Percentiles rank a stretch among this genome's conserved stretches.
Conservation (phyloP, 2,113 vertebrate genomes). For the Grallaria varia region DNA sequence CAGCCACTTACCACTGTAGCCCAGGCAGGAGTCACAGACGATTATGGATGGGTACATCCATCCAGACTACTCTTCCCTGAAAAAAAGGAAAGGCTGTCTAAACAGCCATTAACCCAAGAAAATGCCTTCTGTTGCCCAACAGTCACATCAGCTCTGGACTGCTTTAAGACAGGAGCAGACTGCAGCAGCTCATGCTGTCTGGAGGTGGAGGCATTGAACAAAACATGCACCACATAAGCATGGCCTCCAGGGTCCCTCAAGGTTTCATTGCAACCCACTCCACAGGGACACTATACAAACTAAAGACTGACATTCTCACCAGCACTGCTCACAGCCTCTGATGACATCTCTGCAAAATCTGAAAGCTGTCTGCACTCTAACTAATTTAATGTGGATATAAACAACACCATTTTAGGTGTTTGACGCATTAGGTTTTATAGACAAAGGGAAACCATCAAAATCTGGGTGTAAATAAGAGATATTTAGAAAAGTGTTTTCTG, state of each 20-base stretch:
- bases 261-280: background rate
- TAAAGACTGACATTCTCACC: background rate
- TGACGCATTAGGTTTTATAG: background rate
- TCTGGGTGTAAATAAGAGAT: background rate
- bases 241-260: too few species aligned
- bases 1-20: accelerated
- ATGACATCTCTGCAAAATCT: background rate
- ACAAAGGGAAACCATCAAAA: background rate
- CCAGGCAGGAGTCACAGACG: background rate
- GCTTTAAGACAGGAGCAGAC: background rate
- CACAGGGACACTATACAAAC: background rate
- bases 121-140: background rate
- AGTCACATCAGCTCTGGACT: background rate
- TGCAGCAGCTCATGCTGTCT: background rate
- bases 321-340: background rate
- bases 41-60: background rate
- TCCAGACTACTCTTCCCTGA: background rate
- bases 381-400: background rate
- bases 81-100: background rate
- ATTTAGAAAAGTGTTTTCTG: background rate
- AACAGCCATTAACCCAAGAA: background rate
- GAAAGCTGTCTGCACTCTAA: background rate
- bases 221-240: background rate
- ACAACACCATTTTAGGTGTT: background rate
- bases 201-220: background rate